These are phyloP conservation scores for Temnopleurus reevesii DNA, from an alignment of 53 echinoderm and acorn worm genomes.

Conservation along the genomic window DNA sequence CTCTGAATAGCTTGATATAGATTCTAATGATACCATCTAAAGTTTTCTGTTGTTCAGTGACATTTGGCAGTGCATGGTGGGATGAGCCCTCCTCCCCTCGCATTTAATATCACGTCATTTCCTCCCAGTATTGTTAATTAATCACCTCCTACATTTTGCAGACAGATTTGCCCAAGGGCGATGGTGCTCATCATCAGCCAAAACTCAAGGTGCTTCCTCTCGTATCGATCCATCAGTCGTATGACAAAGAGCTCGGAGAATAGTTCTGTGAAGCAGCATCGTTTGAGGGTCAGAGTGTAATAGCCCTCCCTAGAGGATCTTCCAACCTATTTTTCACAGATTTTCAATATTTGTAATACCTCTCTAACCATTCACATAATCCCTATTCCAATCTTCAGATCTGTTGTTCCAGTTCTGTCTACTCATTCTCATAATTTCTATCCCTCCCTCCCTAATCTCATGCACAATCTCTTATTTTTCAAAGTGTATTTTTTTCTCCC, in stretches of 20 bases:
- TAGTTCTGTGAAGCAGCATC: not conserved
- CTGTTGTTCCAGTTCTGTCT: not conserved
- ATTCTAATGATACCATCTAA: not conserved
- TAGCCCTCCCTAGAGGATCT: not conserved
- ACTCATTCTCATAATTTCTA: not conserved
- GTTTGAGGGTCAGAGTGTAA: conserved; percentile 5
- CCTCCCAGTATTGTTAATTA: conserved; percentile 50
- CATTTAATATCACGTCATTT: conserved; percentile 41
- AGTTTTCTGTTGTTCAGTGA: not conserved
- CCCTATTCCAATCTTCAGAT: not conserved
- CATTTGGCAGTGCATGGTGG: not conserved
- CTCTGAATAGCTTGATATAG: not conserved
- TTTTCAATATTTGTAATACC: not conserved
- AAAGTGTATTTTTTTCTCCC: not conserved
- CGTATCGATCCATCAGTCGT: not conserved
- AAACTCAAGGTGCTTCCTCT: not conserved
- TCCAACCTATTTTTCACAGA: not conserved
- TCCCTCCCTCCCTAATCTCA: not conserved
- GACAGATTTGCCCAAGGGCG: conserved; percentile 20
- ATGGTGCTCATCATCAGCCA: not conserved
- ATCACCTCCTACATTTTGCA: conserved; percentile 40
- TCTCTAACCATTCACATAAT: too few species aligned
- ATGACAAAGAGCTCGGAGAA: conserved; percentile 14
- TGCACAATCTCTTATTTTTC: not conserved
- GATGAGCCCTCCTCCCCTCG: not conserved